These are phyloP conservation scores for Halictus ligatus DNA, from an alignment of 2,888 invertebrate species.

Conservation along the genomic window DNA sequence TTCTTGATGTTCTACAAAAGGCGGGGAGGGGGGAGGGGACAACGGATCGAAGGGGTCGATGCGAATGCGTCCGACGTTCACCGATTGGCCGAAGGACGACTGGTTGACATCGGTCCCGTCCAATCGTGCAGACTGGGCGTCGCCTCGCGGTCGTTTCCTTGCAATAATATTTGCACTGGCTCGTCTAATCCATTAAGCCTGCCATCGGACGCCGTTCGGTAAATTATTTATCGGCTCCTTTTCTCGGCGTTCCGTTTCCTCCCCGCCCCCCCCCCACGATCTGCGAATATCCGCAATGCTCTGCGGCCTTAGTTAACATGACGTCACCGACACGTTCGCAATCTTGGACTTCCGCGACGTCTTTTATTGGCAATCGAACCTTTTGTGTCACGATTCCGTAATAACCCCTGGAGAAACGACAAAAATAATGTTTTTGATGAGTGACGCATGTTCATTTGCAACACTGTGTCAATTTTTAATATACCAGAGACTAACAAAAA, in stretches of 20 bases:
- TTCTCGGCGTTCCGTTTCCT: constrained; percentile 27
- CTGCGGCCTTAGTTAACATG: neutral
- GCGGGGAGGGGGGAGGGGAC: neutral
- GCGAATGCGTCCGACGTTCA: constrained; percentile 40
- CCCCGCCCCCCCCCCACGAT: constrained; percentile 42
- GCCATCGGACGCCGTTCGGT: constrained; percentile 62
- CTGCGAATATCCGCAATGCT: constrained; percentile 57
- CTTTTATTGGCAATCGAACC: neutral
- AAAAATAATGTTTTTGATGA: neutral
- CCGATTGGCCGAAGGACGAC: constrained; percentile 58
- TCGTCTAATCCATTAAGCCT: constrained; percentile 69
- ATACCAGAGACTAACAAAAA: no score
- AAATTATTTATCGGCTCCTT: constrained; percentile 74
- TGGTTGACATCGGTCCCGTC: constrained; percentile 66
- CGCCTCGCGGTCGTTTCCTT: constrained; percentile 62
- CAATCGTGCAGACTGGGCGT: constrained; percentile 65
- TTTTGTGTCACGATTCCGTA: neutral
- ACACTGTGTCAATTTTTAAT: no score
- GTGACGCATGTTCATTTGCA: no score
- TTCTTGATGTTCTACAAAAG: neutral
- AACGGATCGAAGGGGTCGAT: constrained; percentile 27
- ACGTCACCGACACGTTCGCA: neutral
- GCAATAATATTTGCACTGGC: constrained; percentile 77
- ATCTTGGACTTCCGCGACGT: neutral
- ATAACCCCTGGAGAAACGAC: neutral